phyloP scores from a whole-genome alignment of 2,797 vertebrate species.

The Uromys caudimaculatus region DNA sequence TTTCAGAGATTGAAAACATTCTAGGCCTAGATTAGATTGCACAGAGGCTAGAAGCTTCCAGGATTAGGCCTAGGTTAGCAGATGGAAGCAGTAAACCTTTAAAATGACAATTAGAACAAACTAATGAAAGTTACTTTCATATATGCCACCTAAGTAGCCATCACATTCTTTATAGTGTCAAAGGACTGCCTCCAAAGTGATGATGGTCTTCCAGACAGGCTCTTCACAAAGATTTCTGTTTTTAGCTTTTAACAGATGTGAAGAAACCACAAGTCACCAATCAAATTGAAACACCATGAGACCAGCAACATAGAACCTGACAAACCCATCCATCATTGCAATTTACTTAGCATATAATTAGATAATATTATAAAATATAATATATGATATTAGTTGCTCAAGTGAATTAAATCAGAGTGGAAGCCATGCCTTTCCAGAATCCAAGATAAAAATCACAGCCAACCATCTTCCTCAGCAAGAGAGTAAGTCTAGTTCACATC shows the following conservation, averaged over 20 bases:
- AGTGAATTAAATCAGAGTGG: constrained; percentile 51
- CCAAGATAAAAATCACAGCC: constrained; percentile 36
- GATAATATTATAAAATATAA: not conserved
- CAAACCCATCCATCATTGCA: not conserved
- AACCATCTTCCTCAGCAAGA: not conserved
- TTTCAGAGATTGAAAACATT: not conserved
- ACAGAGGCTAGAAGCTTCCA: not conserved
- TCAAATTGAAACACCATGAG: not conserved
- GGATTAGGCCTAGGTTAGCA: not conserved
- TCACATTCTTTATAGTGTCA: too few species aligned
- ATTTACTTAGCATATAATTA: not conserved
- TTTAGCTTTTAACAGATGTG: not conserved
- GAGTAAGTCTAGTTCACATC: not conserved
- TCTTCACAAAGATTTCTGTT: not conserved
- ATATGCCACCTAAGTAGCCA: not conserved
- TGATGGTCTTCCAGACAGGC: not conserved
- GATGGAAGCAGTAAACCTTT: not conserved
- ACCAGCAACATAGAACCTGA: not conserved
- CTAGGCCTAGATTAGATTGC: not conserved
- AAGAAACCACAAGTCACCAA: not conserved
- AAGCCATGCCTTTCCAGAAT: constrained; percentile 44
- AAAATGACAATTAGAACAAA: not conserved
- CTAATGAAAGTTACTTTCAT: not conserved
- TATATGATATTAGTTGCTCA: constrained; percentile 17
- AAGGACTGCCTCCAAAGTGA: too few species aligned